Evolutionary conservation across 2,888 invertebrate genomes (phyloP).

Genomic region (Himalopsyche kuldschensis): DNA sequence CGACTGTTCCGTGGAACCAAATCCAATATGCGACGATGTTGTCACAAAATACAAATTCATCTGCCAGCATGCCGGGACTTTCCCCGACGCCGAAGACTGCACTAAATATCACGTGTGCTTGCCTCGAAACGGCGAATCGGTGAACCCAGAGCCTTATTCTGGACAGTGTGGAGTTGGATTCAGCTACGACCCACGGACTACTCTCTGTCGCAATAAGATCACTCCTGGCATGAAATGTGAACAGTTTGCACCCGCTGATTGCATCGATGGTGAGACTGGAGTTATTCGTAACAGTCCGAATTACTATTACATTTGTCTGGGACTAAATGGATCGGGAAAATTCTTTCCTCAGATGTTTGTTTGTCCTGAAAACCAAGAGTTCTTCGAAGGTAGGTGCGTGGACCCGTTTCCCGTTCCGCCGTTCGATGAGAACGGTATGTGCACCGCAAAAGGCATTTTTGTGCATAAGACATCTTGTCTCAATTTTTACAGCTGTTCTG

Average conservation of each 20-base stretch:
- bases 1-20: conserved; percentile 5
- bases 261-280: conserved; percentile 1
- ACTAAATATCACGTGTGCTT: conserved; percentile 27
- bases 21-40: conserved; percentile 3
- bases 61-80: conserved; percentile 17
- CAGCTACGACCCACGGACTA: conserved; percentile 4
- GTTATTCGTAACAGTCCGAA: conserved; percentile 10
- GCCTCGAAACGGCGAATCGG: not conserved
- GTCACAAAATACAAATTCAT: not conserved
- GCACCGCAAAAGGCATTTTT: not conserved
- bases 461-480: not conserved
- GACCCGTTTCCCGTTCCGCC: not conserved
- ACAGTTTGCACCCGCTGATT: not conserved
- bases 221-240: not conserved
- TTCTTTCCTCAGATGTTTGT: not conserved
- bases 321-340: too few relatives aligned
- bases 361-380: not conserved
- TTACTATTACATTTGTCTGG: conserved; percentile 23
- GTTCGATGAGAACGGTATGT: not conserved
- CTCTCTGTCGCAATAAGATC: conserved; percentile 6
- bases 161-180: not conserved
- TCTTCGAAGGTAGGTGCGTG: not conserved
- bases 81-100: conserved; percentile 16
- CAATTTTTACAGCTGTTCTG: not conserved
- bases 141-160: not conserved